A percentile compares a stretch with the other conserved stretches of the same genome.
Evolutionary conservation across 2,797 vertebrate species (phyloP).

Genomic region (Takifugu ocellatus): DNA sequence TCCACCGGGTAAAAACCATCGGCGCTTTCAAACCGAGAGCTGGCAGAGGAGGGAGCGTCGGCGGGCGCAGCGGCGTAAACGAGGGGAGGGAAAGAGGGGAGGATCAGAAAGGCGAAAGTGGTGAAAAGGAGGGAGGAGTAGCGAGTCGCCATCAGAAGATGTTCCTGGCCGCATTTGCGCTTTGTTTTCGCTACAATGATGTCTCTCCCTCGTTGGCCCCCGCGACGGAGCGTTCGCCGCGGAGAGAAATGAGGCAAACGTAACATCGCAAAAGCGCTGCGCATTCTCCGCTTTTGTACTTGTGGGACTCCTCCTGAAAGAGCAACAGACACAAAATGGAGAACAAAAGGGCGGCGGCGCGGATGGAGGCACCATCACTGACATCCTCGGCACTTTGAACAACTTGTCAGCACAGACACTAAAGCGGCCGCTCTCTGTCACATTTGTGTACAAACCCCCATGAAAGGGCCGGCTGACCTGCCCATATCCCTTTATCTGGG

Average conservation of each 20-base stretch:
- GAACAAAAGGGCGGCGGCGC: constrained; percentile 85
- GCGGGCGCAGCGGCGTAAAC: constrained; percentile 31
- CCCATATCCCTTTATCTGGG: constrained; percentile 94
- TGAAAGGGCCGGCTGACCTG: constrained; percentile 98
- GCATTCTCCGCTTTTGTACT: constrained; percentile 89
- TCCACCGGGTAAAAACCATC: constrained; percentile 26
- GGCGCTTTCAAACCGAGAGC: constrained; percentile 26
- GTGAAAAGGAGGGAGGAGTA: constrained; percentile 62
- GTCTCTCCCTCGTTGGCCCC: constrained; percentile 49
- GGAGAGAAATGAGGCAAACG: constrained; percentile 71
- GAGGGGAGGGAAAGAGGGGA: constrained; percentile 39
- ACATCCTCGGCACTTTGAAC: constrained; percentile 95
- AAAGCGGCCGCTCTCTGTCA: constrained; percentile 92
- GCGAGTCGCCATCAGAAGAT: constrained; percentile 53
- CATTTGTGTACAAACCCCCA: constrained; percentile 98
- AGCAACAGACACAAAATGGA: constrained; percentile 79
- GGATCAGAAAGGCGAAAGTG: constrained; percentile 47
- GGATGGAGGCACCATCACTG: constrained; percentile 89
- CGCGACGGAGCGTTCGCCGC: constrained; percentile 32
- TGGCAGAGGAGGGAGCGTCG: constrained; percentile 26
- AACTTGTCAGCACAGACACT: constrained; percentile 93
- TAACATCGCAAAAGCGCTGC: constrained; percentile 74
- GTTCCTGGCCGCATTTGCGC: constrained; percentile 48
- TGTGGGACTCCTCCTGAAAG: constrained; percentile 83
- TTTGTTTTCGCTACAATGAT: constrained; percentile 62